Conservation (phyloP, 2,888 invertebrate genomes). For the Syrista parreyssii region DNA sequence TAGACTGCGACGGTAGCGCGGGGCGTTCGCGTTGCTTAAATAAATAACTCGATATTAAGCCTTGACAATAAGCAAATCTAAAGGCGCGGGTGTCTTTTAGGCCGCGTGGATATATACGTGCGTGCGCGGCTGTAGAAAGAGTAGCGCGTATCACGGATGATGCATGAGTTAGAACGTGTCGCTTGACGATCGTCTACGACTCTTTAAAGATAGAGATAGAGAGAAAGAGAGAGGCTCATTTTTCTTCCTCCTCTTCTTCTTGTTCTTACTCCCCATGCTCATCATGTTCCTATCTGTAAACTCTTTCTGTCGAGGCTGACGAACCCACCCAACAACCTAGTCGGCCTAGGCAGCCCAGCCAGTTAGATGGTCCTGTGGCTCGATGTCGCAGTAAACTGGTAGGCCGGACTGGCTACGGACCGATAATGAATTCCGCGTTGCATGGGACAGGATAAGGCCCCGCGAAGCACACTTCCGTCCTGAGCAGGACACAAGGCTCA, state of each 20-base stretch:
- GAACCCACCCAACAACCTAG: neutral
- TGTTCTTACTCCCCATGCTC: conserved; percentile 7
- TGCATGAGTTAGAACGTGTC: neutral
- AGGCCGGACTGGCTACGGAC: neutral
- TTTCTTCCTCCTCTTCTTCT: conserved; percentile 13
- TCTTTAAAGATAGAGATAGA: conserved; percentile 16
- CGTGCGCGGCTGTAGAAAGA: neutral
- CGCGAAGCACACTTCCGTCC: neutral
- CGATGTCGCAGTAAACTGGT: neutral
- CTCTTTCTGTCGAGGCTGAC: conserved; percentile 8
- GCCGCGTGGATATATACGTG: neutral
- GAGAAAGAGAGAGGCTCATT: conserved; percentile 15
- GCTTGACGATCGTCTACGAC: neutral
- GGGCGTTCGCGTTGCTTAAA: neutral
- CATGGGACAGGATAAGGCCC: neutral
- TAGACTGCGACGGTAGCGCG: neutral
- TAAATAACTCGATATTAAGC: conserved; percentile 1
- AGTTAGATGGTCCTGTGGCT: neutral
- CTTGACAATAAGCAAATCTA: neutral
- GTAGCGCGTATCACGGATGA: conserved; percentile 6
- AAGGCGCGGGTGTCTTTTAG: neutral
- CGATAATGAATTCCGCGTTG: neutral
- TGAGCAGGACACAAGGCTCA: neutral
- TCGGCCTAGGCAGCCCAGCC: neutral
- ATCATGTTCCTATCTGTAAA: conserved; percentile 6